Base-by-base conservation (phyloP, 2,888 invertebrate species). In the Emmelina monodactyla region DNA sequence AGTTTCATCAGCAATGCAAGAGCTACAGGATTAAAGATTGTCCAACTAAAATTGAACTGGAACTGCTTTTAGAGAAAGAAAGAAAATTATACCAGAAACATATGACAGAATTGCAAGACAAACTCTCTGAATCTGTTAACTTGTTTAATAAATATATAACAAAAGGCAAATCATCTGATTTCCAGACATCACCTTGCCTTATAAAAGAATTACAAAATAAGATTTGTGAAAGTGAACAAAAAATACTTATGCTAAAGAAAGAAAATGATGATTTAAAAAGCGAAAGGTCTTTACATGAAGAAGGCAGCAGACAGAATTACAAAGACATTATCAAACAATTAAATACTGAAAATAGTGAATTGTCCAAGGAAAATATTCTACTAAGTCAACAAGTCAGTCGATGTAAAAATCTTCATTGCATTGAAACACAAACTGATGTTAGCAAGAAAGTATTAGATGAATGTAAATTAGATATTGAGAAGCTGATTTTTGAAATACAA, bases 141-240 rank as follows among this genome's bases (percentile, higher is more conserved):
- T 52, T 64, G 41, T 71, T 79, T 42, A 68, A 66, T 43, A 62
- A 53, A 40, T 67, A 78, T 42, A 46, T 70, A 39, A 41, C 39
- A 6, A 64, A 51, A 45, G 63, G 58, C 41, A 63, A 58, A 45
- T 56, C 57, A 19, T 48, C 41, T 33, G 46, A 29, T 4, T 10
- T 25, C n/a, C 4, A 25, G n/a, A n/a, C 25, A 25, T 4, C 25
- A 10, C 11, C 25, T 25, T 11, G 11, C n/a, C n/a, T 25, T n/a
- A 46, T 78, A 2, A 65, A 58, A 53, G 78, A 79, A 47, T 57
- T 82, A 37, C 73, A 80, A 44, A 51, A 48, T 15, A 72, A 66
- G 50, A 51, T 81, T 38, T 79, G 79, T 68, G 79, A 76, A 51
- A 66, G 69, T 58, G 80, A 81, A 46, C 79, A 79, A 49, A 73